Evolutionary conservation across 1,140 invertebrate genomes (phyloP), one percentile per base, ranked within the genome.

Genomic region (Subanguina moxae): DNA sequence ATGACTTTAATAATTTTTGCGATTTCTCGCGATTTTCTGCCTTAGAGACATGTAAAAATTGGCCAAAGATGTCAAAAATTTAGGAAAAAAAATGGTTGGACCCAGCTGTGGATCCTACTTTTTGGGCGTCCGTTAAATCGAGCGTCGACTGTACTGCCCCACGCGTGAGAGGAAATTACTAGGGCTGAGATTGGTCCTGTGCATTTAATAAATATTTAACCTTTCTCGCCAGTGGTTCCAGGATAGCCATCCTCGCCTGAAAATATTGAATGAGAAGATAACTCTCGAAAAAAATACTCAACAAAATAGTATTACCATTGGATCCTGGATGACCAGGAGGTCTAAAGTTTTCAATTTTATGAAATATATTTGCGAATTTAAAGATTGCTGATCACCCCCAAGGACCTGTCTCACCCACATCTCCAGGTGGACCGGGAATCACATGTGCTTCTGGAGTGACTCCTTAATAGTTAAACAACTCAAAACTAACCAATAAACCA

Each of bases 351-450:
- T 3, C 11, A 66, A 25, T 27, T 25, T 65, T 57, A 27, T n/a
- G 7, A 57, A 13, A 57, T 19, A 56, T 21, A 23, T 17, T 15
- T 48, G 0, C 11, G 30, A 45, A 27, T 17, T 45, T 30, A 38
- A 38, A 38, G 11, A 38, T 3, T 38, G 3, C 11, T 38, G 32
- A 38, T 38, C 11, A 38, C 32, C 62, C 48, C 67, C 80, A 80
- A 42, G 80, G 79, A 62, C 80, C 81, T 7, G 75, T 63, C 59
- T 78, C 75, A 38, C 80, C 81, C 43, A 66, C 38, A 64, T 82
- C 79, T 67, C 80, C 80, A 21, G 82, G 77, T 48, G 80, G 82
- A 3, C 80, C 80, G 32, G 80, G 81, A 66, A 80, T 80, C 11
- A 82, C 70, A 46, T 82, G 76, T 11, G 79, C 79, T 67, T 83